Evolutionary conservation across 1,140 invertebrate species (phyloP).

Genomic region (Dreissena polymorpha): DNA sequence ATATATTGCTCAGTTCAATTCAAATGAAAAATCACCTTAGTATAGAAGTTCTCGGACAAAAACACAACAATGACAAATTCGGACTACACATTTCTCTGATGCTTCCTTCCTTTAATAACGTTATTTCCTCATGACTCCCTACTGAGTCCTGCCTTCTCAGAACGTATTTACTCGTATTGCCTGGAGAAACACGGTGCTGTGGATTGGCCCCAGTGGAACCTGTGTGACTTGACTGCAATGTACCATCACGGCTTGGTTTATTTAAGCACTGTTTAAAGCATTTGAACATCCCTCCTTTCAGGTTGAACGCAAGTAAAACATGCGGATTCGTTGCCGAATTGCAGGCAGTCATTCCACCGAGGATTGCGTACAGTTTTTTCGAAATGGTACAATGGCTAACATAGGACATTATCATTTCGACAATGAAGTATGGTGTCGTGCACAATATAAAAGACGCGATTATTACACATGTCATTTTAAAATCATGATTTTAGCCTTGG

Average conservation of each 20-base stretch:
- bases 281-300: conserved; percentile 61
- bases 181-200: not conserved
- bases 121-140: too few species aligned
- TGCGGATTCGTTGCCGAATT: conserved; percentile 78
- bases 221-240: not conserved
- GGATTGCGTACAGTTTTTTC: conserved; percentile 63
- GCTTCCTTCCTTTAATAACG: too few species aligned
- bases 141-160: too few species aligned
- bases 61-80: too few species aligned
- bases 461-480: conserved; percentile 79
- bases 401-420: conserved; percentile 78
- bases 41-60: too few species aligned
- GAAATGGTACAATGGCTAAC: conserved; percentile 67
- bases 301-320: conserved; percentile 76
- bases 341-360: conserved; percentile 74
- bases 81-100: too few species aligned
- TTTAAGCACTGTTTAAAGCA: conserved; percentile 57
- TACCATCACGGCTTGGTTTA: not conserved
- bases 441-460: conserved; percentile 75
- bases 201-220: not conserved
- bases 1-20: too few species aligned
- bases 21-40: too few species aligned
- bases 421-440: conserved; percentile 77
- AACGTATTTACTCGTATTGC: too few species aligned
- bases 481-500: conserved; percentile 79